Base-by-base conservation (phyloP, 2,888 invertebrate species). In the Drosophila yooni region DNA sequence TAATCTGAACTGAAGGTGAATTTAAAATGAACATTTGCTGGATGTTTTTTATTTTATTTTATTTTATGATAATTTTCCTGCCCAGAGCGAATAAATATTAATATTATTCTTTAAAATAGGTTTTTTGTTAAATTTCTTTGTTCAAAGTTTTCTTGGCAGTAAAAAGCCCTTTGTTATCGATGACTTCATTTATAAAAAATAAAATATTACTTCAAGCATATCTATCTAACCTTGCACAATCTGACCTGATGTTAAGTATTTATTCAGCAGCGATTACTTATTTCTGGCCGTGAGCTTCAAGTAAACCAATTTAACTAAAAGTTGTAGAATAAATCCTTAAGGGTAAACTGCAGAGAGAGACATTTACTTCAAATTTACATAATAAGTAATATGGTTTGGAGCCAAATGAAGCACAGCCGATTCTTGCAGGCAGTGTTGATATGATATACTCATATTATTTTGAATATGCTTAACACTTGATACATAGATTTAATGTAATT, bases 261-360 rank as follows among this genome's bases (percentile, higher is more conserved):
- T 73, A 68, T 69, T 48, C 58, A 74, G 62, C 61, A 62, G 59
- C 59, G 34, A 59, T 62, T 56, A 53, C 31, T 46, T 48, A 74
- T 62, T 74, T 62, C 21, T 31, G 21, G 38, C 4, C 29, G 10
- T 31, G 60, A 52, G 25, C 15, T 27, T 31, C 33, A 29, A 65
- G 43, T 69, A 53, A 34, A 10, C n/a, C 25, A 59, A 34, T 3
- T 34, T 34, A 21, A 33, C 54, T 51, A 13, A 27, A 27, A n/a
- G 18, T 38, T 7, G 0, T 27, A 18, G 3, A n/a, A 7, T 7
- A 46, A 21, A 46, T 21, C 21, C 3, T 3, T 15, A 1, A 46
- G 4, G 2, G 15, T 25, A 15, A 46, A 46, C 25, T 46, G 15
- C 8, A 46, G 21, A 46, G 36, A 36, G 15, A 7, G 21, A 46